phyloP scores from a whole-genome alignment of 92 coral and sea anemone species.

The Epizoanthus scotinus region DNA sequence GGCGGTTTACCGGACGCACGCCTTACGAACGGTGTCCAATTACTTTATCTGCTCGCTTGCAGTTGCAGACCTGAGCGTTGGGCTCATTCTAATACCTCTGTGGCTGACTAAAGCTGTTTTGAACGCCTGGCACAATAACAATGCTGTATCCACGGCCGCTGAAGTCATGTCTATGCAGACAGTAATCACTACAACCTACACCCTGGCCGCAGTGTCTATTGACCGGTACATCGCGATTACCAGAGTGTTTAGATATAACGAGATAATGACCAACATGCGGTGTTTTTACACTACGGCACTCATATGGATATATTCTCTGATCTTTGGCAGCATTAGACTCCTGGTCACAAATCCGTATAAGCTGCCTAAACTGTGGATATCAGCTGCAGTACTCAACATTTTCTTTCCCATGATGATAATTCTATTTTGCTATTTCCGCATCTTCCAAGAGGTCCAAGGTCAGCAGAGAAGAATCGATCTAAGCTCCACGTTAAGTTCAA shows the following conservation, averaged over 20 bases:
- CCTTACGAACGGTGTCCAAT: conserved; percentile 19
- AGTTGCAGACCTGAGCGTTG: conserved; percentile 28
- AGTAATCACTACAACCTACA: conserved; percentile 26
- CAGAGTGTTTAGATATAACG: conserved; percentile 11
- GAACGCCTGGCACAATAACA: not conserved
- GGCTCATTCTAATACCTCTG: conserved; percentile 15
- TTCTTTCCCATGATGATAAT: conserved; percentile 62
- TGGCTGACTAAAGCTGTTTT: conserved; percentile 10
- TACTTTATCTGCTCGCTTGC: conserved; percentile 50
- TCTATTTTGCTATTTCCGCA: conserved; percentile 62
- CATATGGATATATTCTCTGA: conserved; percentile 31
- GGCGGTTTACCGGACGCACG: conserved; percentile 31
- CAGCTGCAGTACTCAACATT: conserved; percentile 61
- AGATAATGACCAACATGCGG: conserved; percentile 26
- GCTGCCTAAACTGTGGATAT: conserved; percentile 72
- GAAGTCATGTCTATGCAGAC: conserved; percentile 39
- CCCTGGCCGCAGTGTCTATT: conserved; percentile 27
- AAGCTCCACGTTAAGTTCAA: conserved; percentile 1
- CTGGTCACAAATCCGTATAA: conserved; percentile 51
- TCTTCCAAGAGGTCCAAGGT: conserved; percentile 55
- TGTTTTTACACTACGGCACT: conserved; percentile 14
- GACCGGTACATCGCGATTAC: conserved; percentile 42
- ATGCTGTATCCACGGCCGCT: not conserved
- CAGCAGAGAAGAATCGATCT: conserved; percentile 54
- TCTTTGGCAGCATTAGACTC: conserved; percentile 47